phyloP scores from a whole-genome alignment of 2,113 vertebrate species.

The Craseonycteris thonglongyai region DNA sequence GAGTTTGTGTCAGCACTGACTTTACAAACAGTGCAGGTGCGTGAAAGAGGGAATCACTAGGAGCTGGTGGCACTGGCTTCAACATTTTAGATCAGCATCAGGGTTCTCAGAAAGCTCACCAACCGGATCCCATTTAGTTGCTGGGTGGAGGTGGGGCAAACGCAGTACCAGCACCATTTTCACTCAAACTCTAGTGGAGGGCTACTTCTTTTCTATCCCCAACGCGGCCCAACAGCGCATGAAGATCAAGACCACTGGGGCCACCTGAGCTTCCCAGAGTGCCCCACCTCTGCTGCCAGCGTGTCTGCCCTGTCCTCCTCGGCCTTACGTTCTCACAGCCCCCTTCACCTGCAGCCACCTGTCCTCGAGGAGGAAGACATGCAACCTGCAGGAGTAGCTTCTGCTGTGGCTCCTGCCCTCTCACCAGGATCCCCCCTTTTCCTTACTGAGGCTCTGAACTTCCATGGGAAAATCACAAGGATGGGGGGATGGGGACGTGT shows the following conservation, averaged over 20 bases:
- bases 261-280: rapidly evolving
- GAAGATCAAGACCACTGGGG: not conserved
- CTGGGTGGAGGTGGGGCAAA: not conserved
- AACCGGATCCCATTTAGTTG: rapidly evolving
- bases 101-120: not conserved
- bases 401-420: not conserved
- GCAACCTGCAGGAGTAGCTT: not conserved
- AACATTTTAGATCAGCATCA: not conserved
- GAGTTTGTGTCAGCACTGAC: not conserved
- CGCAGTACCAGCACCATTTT: rapidly evolving
- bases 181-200: not conserved
- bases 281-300: not conserved
- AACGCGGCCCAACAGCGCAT: not conserved
- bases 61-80: not conserved
- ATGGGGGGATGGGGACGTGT: not conserved
- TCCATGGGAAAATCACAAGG: not conserved
- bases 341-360: not conserved
- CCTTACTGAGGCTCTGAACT: not conserved
- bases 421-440: not conserved
- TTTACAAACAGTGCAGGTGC: not conserved
- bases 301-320: not conserved
- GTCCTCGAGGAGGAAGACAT: not conserved
- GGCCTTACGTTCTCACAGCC: not conserved
- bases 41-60: not conserved
- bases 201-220: not conserved